A percentile compares a stretch with the other conserved stretches of the same genome.
Evolutionary conservation across 2,113 vertebrate species (phyloP).

Genomic region (Daubentonia madagascariensis): DNA sequence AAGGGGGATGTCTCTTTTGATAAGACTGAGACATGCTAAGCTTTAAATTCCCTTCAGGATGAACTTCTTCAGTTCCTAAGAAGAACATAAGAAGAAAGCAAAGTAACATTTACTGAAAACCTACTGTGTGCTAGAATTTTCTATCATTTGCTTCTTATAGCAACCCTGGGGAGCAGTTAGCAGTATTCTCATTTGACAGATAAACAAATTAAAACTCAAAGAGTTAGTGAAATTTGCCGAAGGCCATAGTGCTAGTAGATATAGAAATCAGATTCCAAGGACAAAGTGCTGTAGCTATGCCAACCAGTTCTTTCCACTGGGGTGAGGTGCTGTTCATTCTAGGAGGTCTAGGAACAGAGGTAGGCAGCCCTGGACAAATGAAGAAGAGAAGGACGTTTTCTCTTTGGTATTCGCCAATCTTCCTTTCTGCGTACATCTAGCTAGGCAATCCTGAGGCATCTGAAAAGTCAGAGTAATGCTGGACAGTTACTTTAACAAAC

Average conservation of each 20-base stretch:
- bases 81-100: not conserved
- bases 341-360: not conserved
- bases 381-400: not conserved
- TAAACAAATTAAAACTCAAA: not conserved
- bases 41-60: not conserved
- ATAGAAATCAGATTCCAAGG: not conserved
- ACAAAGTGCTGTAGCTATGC: not conserved
- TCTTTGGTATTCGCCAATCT: not conserved
- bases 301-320: not conserved
- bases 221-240: not conserved
- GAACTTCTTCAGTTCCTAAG: not conserved
- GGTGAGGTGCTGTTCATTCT: not conserved
- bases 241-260: not conserved
- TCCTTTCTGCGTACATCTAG: not conserved
- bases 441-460: not conserved
- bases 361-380: not conserved
- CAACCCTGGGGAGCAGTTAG: not conserved
- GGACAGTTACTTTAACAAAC: not conserved
- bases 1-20: slow-evolving; percentile 45
- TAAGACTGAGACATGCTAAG: not conserved
- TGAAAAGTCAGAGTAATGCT: not conserved
- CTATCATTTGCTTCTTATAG: not conserved
- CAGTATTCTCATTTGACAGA: not conserved
- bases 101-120: not conserved
- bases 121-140: not conserved